A percentile compares a stretch with the other conserved stretches of the same genome.
phyloP scores from a whole-genome alignment of 2,888 invertebrate species.

The Nephrotoma appendiculata region DNA sequence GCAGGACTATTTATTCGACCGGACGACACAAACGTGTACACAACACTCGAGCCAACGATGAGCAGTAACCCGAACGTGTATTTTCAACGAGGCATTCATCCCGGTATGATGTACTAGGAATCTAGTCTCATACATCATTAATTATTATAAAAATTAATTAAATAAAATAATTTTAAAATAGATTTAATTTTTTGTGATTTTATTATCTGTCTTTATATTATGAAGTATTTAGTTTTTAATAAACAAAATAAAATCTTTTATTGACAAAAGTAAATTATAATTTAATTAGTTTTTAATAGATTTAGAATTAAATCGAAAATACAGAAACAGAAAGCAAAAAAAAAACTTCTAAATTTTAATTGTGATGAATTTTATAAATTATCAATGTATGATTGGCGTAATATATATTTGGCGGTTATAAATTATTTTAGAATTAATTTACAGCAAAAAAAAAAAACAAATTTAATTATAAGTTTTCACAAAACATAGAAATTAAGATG shows the following conservation, averaged over 20 bases:
- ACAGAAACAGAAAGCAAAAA: neutral
- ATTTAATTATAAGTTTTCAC: no score
- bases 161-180: neutral
- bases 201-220: neutral
- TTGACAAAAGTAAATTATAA: neutral
- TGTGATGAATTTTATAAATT: neutral
- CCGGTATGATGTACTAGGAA: conserved; percentile 74
- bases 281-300: neutral
- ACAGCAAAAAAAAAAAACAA: neutral
- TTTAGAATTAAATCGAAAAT: neutral
- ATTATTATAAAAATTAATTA: neutral
- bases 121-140: conserved; percentile 17
- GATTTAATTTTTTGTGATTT: neutral
- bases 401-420: neutral
- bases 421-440: neutral
- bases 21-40: conserved; percentile 72
- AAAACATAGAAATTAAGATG: neutral
- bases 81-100: conserved; percentile 73
- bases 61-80: conserved; percentile 85
- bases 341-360: neutral
- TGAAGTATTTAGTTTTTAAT: neutral
- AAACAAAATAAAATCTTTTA: neutral
- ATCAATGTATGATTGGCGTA: neutral
- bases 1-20: conserved; percentile 63
- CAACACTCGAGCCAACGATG: conserved; percentile 69